Evolutionary conservation across 2,113 vertebrate species (phyloP), one percentile per base, ranked within the genome.

Genomic region (Cyanoderma ruficeps): DNA sequence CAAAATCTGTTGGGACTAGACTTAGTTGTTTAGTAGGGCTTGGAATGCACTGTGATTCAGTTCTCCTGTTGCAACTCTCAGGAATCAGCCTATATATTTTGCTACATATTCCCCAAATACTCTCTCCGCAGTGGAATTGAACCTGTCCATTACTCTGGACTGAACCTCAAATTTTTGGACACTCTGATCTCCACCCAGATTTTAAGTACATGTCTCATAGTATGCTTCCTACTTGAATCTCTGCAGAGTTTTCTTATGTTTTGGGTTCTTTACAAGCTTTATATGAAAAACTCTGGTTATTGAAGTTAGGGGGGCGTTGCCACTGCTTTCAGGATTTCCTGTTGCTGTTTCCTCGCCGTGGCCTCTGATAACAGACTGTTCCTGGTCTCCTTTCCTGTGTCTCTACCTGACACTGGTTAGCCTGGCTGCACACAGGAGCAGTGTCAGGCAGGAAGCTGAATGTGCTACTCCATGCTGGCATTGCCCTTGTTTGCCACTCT

Each of bases 1-100:
- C 57, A 90, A 87, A 94, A 74, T 96, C 87, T 87, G 74, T 85
- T 76, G 74, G 63, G 69, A 82, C 67, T 53, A 87, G 81, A 88
- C 67, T 85, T 64, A 20, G 57, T 57, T 87, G 57, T 91, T 82
- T 70, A 59, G 74, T 57, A 67, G 61, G 63, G 67, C 49, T 67
- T 89, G 79, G 81, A 93, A 95, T 83, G 84, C 37, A 67, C 49
- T 42, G 24, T 82, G 67, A 89, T 76, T 93, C 75, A 76, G 6
- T 93, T 72, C 39, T 93, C 41, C 59, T 90, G 46, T 69, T 79
- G 70, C 76, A 96, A 37, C 41, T 61, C 76, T 74, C 49, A 91
- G 46, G 61, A 85, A 85, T 84, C 61, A 59, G 67, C 61, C 37
- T 23, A 61, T 72, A 35, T 93, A 79, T 85, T 90, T 87, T 67